Evolutionary conservation across 2,113 vertebrate genomes (phyloP).

Genomic region (Halcyon malimbica): DNA sequence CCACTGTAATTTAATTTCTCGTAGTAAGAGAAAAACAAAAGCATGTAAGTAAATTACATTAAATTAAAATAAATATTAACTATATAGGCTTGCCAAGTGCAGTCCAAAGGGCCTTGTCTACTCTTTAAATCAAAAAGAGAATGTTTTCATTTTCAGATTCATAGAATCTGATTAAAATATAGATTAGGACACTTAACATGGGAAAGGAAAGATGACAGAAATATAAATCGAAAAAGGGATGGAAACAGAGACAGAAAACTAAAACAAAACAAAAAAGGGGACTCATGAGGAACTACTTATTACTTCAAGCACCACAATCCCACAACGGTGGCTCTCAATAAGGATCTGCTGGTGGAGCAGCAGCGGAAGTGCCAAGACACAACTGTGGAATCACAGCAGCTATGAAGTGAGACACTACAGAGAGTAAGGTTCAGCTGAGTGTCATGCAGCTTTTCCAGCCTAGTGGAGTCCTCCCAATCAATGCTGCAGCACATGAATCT

Average conservation of each 20-base stretch:
- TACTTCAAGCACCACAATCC: background rate
- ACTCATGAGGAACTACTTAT: background rate
- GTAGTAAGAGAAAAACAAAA: background rate
- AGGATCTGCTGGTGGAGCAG: background rate
- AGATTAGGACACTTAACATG: background rate
- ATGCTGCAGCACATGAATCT: background rate
- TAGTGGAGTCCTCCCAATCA: background rate
- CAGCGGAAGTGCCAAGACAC: background rate
- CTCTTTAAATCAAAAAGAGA: background rate
- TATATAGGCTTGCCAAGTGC: background rate
- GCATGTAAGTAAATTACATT: background rate
- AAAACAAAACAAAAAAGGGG: background rate
- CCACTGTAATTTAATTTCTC: background rate
- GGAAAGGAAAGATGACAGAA: background rate
- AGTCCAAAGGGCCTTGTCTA: constrained; percentile 2
- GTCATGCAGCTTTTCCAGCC: background rate
- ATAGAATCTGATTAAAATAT: constrained; percentile 7
- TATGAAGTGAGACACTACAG: fast-evolving
- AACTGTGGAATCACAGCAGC: background rate
- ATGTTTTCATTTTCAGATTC: background rate
- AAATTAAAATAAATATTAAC: constrained; percentile 38
- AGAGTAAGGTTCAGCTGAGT: background rate
- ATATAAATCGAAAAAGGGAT: background rate
- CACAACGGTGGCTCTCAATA: background rate
- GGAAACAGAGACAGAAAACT: background rate